A percentile compares a stretch with the other conserved stretches of the same genome.
These are phyloP conservation scores for Carcina quercana DNA, from an alignment of 2,888 invertebrate genomes.

Conservation along the genomic window DNA sequence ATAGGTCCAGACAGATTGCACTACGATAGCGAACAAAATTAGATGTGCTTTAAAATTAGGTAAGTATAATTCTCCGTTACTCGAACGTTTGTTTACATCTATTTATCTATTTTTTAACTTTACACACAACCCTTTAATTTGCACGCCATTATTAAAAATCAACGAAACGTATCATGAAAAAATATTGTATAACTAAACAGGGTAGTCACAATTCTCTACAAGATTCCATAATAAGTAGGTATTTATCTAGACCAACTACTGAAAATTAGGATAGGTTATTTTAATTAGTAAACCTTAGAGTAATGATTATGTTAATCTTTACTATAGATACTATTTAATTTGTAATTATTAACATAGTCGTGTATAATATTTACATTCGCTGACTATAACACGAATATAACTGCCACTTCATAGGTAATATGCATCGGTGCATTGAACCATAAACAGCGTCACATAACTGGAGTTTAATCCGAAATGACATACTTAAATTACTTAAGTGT, in stretches of 20 bases:
- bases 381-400: constrained; percentile 49
- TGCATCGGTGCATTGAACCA: too few species aligned
- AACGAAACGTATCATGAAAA: constrained; percentile 28
- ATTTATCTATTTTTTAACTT: constrained; percentile 71
- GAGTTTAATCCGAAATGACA: too few species aligned
- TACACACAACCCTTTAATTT: constrained; percentile 75
- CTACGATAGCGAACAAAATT: constrained; percentile 27
- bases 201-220: constrained; percentile 41
- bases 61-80: constrained; percentile 41
- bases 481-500: too few species aligned
- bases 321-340: constrained; percentile 65
- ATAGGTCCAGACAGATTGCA: constrained; percentile 32
- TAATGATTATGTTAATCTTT: constrained; percentile 71
- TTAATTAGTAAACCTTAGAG: constrained; percentile 61
- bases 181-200: constrained; percentile 33
- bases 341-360: constrained; percentile 63
- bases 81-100: constrained; percentile 58
- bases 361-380: constrained; percentile 66
- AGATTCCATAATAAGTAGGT: constrained; percentile 35
- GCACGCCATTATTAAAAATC: constrained; percentile 63
- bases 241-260: constrained; percentile 60
- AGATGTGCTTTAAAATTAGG: constrained; percentile 35
- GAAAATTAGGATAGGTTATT: constrained; percentile 60
- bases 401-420: constrained; percentile 58
- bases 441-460: too few species aligned